Evolutionary conservation across 2,888 invertebrate species (phyloP), one percentile per base, ranked within the genome.

Genomic region (Yponomeuta malinellus): DNA sequence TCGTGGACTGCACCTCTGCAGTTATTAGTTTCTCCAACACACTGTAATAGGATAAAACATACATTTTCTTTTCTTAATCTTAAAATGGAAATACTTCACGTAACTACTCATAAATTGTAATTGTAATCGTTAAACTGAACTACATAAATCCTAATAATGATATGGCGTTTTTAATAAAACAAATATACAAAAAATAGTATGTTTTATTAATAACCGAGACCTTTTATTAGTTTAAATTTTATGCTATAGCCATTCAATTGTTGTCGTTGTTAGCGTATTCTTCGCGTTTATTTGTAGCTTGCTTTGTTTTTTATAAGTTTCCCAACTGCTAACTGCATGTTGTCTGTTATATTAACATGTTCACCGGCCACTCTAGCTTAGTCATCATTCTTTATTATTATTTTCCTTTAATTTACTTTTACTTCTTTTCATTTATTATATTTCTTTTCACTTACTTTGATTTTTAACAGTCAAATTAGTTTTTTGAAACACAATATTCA

Each of bases 91-190:
- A 87, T 87, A 87, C 86, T 89, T 89, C 87, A 87, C 87, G 79
- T 90, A 90, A 89, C 85, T 90, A 91, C 90, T 90, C 91, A 87
- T 92, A 89, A 90, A 88, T 83, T 83, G 82, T 85, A 88, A 86
- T 84, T 91, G 91, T 92, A 91, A 90, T 89, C 89, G 90, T 90
- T 91, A 90, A 89, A 91, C 90, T 83, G 90, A 90, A 90, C 90
- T 91, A 91, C 92, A 89, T 91, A 90, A 91, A 90, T 92, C 92
- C 90, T 92, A 91, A 92, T 91, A 92, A 88, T 90, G 90, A 92
- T 90, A 92, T 91, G 91, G 91, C 91, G 92, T 90, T 92, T 92
- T 92, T 90, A 92, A 91, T 91, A 92, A 92, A 92, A 90, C 87
- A 90, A 89, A 87, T 90, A 91, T 88, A 87, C 86, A 89, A 89